Evolutionary conservation across 2,797 vertebrate species (phyloP).

Genomic region (Tenualosa thibaudeaui): DNA sequence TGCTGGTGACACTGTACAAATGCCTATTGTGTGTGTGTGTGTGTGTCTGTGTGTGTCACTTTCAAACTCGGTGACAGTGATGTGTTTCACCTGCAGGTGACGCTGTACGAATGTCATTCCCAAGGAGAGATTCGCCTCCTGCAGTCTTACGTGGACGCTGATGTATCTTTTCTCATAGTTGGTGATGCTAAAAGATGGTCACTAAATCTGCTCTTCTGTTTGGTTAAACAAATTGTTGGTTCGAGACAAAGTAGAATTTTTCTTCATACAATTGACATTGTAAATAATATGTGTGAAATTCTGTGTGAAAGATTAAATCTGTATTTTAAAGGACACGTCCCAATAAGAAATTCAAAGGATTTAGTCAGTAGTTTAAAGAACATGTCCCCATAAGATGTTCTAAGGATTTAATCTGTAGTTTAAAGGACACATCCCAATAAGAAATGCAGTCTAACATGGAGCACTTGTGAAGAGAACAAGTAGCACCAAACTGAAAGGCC

Average conservation of each 20-base stretch:
- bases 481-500: no score
- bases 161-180: slow-evolving; percentile 86
- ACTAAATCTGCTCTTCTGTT: no score
- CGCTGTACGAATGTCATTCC: slow-evolving; percentile 97
- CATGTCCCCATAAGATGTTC: no score
- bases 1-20: no score
- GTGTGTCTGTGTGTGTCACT: not conserved
- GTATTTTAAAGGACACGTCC: no score
- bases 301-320: no score
- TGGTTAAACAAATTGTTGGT: not conserved
- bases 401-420: no score
- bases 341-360: no score
- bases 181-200: no score
- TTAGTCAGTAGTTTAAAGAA: no score
- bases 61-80: not conserved
- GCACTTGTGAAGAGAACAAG: not conserved
- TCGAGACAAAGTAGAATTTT: not conserved
- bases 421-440: not conserved
- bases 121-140: slow-evolving; percentile 94
- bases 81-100: slow-evolving; percentile 77
- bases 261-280: not conserved
- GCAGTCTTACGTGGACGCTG: slow-evolving; percentile 97
- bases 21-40: no score
- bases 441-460: not conserved
- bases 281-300: not conserved